Conservation (phyloP, 2,797 vertebrate species). For the Hippocampus kuda region DNA sequence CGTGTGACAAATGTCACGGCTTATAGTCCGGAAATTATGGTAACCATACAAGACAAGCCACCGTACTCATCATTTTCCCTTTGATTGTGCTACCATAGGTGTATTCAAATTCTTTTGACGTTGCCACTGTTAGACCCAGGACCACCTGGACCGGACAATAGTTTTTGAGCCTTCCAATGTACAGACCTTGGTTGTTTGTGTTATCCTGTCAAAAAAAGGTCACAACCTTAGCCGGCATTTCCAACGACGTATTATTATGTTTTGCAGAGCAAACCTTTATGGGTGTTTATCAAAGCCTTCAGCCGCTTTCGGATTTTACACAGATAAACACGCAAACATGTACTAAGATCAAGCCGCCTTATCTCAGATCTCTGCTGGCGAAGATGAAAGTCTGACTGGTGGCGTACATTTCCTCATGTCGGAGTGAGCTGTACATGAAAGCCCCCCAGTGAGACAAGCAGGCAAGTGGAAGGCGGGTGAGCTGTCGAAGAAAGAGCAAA, state of each 20-base stretch:
- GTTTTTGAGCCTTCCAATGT: too few relatives aligned
- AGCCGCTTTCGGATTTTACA: not conserved
- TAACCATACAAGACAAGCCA: too few relatives aligned
- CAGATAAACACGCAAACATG: constrained; percentile 11
- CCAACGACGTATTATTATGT: not conserved
- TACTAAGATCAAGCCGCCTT: not conserved
- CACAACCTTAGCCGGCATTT: not conserved
- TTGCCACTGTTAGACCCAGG: too few relatives aligned
- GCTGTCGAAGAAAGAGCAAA: constrained; percentile 14
- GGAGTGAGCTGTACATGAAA: constrained; percentile 25
- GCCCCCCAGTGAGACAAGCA: constrained; percentile 14
- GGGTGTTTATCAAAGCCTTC: not conserved
- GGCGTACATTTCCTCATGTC: constrained; percentile 19
- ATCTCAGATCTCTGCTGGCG: constrained; percentile 18
- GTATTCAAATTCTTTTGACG: too few relatives aligned
- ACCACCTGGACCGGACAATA: too few relatives aligned
- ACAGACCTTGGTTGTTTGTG: too few relatives aligned
- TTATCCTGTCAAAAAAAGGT: not conserved
- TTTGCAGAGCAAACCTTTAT: not conserved
- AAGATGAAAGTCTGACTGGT: constrained; percentile 40
- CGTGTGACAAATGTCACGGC: too few relatives aligned
- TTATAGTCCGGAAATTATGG: too few relatives aligned
- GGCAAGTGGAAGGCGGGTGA: not conserved
- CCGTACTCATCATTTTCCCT: too few relatives aligned
- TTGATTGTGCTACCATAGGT: too few relatives aligned